Base-by-base conservation (phyloP, 2,797 vertebrate genomes). In the Pangasius djambal region DNA sequence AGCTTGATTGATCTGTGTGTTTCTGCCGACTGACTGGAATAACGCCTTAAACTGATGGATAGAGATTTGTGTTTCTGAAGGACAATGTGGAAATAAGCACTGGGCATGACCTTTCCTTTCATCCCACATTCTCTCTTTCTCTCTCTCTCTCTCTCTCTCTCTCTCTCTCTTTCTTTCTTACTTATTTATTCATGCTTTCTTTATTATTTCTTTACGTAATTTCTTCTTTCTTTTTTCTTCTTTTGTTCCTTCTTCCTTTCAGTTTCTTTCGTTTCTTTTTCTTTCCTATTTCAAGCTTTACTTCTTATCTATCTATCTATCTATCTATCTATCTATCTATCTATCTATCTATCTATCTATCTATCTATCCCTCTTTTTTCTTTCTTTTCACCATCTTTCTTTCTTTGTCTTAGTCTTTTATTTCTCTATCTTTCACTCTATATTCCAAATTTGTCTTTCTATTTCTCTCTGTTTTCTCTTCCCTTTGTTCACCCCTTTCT, bases 1-100 rank as follows among this genome's bases (percentile, higher is more conserved):
- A 84, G 94, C 93, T 93, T 96, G 95, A 96, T 96, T 96, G 95
- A 96, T 96, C 93, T 95, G 91, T 12, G 55, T 63, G 86, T 91
- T 91, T 89, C 90, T 91, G 91, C 88, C 91, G 90, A 91, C 91
- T 92, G 92, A 85, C 89, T 89, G 90, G 92, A 92, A 78, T 92
- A 88, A 90, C 90, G 90, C 94, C 93, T 94, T 94, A 95, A 95
- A 95, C 94, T 93, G 95, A 96, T 95, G 94, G 92, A 94, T 95
- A 94, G 94, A 94, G 95, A 95, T 95, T 94, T 94, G 94, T 94
- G 94, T 96, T 95, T 89, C 93, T 94, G 94, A 96, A 96, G 95
- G 96, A 95, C 95, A 95, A 94, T 93, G 93, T 91, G 91, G 90
- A 91, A 89, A 92, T 90, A 90, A 91, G 93, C 93, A 89, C 85